Base-by-base conservation (phyloP, 2,797 vertebrate species). In the Poeciliopsis paucimaculata region DNA sequence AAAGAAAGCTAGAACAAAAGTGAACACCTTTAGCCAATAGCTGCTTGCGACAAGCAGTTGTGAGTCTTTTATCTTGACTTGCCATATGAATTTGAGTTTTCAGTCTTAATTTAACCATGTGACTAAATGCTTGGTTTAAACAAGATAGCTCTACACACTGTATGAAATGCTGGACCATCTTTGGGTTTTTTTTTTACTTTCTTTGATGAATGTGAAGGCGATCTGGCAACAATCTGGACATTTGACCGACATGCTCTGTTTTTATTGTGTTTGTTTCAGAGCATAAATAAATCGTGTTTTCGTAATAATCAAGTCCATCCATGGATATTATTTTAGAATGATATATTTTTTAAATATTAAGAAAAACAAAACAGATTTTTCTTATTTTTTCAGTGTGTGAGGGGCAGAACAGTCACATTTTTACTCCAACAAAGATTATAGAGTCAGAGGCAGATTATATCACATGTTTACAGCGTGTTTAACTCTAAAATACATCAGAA, bases 11-110 rank as follows among this genome's bases (percentile, higher is more conserved):
- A 34, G 11, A 28, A 11, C 4, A 57, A 26, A 57, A 57, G n/a
- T 28, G 28, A 57, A 28, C 2, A 18, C 3, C 11, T 11, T 57
- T 11, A 28, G 3, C 11, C 23, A 57, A n/a, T 10, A 28, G 4
- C 11, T 5, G 4, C 28, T 60, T 15, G n/a, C 5, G 3, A 60
- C 12, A 60, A 60, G 4, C n/a, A 28, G 28, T 31, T 28, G 31
- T 60, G 57, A 31, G 34, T 20, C 62, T 20, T 39, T 66, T 66
- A 20, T 78, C 77, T 41, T 18, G 20, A 74, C 1, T 26, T 39
- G 6, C 89, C 91, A 91, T 91, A 86, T 89, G 84, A 84, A 73
- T 93, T 82, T 87, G 82, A 91, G 93, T 90, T 91, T 46, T 46
- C 45, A 46, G 79, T 79, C 39, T 78, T 62, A 66, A 84, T 82